Evolutionary conservation across 2,888 invertebrate species (phyloP).

Genomic region (Tenthredo amoena): DNA sequence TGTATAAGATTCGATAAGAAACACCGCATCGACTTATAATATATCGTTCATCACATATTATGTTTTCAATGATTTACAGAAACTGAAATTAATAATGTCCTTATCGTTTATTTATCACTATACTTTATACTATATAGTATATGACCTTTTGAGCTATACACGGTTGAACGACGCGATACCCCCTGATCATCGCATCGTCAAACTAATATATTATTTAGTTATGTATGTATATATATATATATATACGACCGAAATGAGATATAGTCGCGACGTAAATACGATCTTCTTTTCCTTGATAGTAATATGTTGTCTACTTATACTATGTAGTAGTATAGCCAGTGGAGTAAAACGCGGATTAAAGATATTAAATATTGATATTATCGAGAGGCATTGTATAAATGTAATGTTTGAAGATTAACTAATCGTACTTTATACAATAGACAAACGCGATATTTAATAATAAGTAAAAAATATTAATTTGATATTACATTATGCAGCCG

Average conservation of each 20-base stretch:
- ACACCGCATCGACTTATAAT: neutral
- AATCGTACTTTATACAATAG: too few species aligned
- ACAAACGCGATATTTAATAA: too few species aligned
- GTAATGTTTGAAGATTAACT: too few species aligned
- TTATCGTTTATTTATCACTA: slow-evolving; percentile 28
- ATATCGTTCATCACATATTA: neutral
- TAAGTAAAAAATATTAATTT: too few species aligned
- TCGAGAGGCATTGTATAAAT: too few species aligned
- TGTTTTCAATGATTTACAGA: slow-evolving; percentile 32
- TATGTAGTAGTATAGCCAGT: too few species aligned
- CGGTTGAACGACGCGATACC: slow-evolving; percentile 2
- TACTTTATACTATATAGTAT: neutral
- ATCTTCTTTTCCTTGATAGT: neutral
- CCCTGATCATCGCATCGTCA: neutral
- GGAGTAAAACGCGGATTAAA: neutral
- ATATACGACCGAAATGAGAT: neutral
- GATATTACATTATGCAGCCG: neutral
- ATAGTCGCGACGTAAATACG: neutral
- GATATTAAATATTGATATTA: too few species aligned
- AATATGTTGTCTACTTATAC: too few species aligned
- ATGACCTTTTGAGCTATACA: neutral
- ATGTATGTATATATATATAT: neutral
- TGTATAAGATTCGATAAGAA: neutral
- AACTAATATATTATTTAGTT: too few species aligned
- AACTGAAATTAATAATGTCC: slow-evolving; percentile 49